Percentiles rank a stretch among this genome's conserved stretches.
Conservation (phyloP, 92 coral and sea anemone genomes). For the Plumapathes pennacea region DNA sequence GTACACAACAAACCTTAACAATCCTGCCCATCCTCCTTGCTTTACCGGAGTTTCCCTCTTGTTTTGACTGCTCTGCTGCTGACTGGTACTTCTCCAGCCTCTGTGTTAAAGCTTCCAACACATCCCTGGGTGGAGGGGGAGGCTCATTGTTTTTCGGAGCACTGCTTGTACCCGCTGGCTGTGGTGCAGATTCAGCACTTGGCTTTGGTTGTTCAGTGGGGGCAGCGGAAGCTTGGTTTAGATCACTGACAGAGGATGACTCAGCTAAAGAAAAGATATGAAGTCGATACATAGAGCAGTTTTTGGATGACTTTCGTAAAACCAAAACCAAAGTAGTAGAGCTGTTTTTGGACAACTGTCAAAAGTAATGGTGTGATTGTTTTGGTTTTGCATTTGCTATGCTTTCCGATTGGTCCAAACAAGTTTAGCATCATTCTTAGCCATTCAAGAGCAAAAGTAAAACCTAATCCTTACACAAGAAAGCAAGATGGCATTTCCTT, state of each 20-base stretch:
- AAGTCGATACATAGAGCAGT: too few species aligned
- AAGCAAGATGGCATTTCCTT: too few species aligned
- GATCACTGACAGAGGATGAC: constrained; percentile 14
- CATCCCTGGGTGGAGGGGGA: constrained; percentile 91
- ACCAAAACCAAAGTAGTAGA: too few species aligned
- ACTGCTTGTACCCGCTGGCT: constrained; percentile 15
- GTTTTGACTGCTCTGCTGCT: constrained; percentile 78
- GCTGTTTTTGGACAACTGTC: too few species aligned
- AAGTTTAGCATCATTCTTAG: too few species aligned
- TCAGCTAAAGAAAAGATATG: background rate
- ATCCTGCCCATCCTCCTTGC: constrained; percentile 96
- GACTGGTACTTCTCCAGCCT: constrained; percentile 78
- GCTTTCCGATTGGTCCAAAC: too few species aligned
- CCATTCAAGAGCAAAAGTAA: too few species aligned
- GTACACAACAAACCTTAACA: constrained; percentile 74
- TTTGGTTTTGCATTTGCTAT: too few species aligned
- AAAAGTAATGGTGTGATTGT: too few species aligned
- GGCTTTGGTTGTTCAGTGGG: constrained; percentile 45
- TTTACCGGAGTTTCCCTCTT: constrained; percentile 82
- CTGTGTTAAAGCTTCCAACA: constrained; percentile 86
- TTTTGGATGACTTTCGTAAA: too few species aligned
- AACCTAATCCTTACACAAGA: too few species aligned
- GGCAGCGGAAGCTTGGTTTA: constrained; percentile 35
- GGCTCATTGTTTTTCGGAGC: constrained; percentile 41
- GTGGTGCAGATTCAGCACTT: constrained; percentile 13